Evolutionary conservation across 2,888 invertebrate genomes (phyloP).

Genomic region (Gonocerus acuteangulatus): DNA sequence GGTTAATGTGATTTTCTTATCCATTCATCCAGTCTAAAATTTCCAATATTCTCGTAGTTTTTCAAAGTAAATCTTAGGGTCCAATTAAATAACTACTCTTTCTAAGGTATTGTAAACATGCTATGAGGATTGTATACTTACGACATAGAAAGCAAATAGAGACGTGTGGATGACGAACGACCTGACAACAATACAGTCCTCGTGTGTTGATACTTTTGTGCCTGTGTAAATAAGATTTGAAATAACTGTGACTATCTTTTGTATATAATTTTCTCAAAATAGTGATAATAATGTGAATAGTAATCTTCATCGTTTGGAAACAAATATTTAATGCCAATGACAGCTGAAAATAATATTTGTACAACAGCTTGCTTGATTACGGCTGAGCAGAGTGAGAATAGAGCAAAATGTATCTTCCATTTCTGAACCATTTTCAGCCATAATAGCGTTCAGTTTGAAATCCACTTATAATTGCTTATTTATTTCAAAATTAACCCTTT

Average conservation of each 20-base stretch:
- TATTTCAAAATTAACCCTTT: too few relatives aligned
- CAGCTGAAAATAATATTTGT: conserved; percentile 16
- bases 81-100: conserved; percentile 17
- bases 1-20: conserved; percentile 6
- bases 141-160: background rate
- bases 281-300: conserved; percentile 32
- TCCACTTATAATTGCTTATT: too few relatives aligned
- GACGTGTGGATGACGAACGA: background rate
- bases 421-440: too few relatives aligned
- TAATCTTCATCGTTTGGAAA: conserved; percentile 26
- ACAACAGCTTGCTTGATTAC: conserved; percentile 26
- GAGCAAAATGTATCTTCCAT: too few relatives aligned
- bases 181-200: conserved; percentile 6
- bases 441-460: too few relatives aligned
- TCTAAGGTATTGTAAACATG: conserved; percentile 20
- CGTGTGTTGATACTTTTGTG: conserved; percentile 29
- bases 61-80: conserved; percentile 20
- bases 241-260: conserved; percentile 28
- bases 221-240: conserved; percentile 31
- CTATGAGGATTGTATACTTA: conserved; percentile 16
- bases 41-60: conserved; percentile 7
- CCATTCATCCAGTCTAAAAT: conserved; percentile 3
- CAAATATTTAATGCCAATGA: conserved; percentile 22
- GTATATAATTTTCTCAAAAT: conserved; percentile 30
- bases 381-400: background rate